phyloP scores from a whole-genome alignment of 2,888 invertebrate species.

The Bhutanitis thaidina region DNA sequence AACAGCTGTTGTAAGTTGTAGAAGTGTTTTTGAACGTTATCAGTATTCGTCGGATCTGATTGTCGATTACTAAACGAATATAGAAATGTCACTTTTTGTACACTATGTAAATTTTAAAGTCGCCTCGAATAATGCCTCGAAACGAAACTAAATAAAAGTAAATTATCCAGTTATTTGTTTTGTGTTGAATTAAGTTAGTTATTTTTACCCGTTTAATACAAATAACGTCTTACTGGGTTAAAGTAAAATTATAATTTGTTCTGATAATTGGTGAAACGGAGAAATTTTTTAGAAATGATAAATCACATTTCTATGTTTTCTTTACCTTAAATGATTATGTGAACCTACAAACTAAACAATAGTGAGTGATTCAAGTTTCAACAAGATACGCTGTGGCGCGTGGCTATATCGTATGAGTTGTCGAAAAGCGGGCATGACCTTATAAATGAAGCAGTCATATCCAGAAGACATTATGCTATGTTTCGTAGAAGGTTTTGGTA shows the following conservation, averaged over 20 bases:
- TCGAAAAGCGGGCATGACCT: conserved; percentile 44
- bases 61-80: conserved; percentile 37
- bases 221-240: no score
- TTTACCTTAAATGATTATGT: not conserved
- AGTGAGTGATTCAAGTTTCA: conserved; percentile 4
- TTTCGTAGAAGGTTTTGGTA: conserved; percentile 84
- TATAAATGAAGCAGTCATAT: conserved; percentile 75
- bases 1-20: conserved; percentile 52
- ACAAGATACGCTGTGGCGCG: conserved; percentile 1
- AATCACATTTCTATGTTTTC: no score
- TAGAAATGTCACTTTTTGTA: no score
- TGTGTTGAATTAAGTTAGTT: no score
- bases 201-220: no score
- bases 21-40: conserved; percentile 56
- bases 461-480: conserved; percentile 83
- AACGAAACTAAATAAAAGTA: no score
- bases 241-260: no score
- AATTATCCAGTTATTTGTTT: no score
- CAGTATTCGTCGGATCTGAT: conserved; percentile 19
- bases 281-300: no score
- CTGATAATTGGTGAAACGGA: no score
- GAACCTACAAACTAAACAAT: not conserved
- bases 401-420: conserved; percentile 1
- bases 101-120: no score
- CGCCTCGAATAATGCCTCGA: no score